Base-by-base conservation (phyloP, 2,888 invertebrate genomes). In the Cenopis cana region DNA sequence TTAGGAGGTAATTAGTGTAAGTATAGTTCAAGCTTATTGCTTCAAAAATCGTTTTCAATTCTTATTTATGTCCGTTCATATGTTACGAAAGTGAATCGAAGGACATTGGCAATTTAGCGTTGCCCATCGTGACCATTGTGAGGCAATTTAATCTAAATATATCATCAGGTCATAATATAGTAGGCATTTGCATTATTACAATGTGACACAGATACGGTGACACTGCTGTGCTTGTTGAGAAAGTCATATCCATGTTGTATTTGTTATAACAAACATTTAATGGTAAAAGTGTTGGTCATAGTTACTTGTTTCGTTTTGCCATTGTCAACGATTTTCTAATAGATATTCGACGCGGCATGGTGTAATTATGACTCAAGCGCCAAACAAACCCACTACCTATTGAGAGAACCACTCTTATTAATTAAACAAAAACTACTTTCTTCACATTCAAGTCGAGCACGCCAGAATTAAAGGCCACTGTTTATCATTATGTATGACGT, bases 21-120 rank as follows among this genome's bases (percentile, higher is more conserved):
- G 12, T 41, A 38, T 24, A 55, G 55, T 29, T 33, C 33, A 10
- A 20, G 65, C 20, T 70, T 8, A 55, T 75, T 74, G 4, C 6
- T 46, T 46, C 5, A 46, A n/a, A 46, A 5, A n/a, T 46, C n/a
- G 14, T n/a, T 46, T 0, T 46, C 46, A 46, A 46, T 46, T 41
- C n/a, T n/a, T 46, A n/a, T 46, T 46, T n/a, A n/a, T 54, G 52
- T 14, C 20, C 20, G 52, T 46, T n/a, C 46, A n/a, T 46, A 8
- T n/a, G 52, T 14, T 54, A 20, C 20, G 24, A 12, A n/a, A 46
- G 46, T 46, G 14, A 55, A 55, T 33, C 55, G 33, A 55, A 54
- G 12, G 11, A 36, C n/a, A 36, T 38, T 41, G 24, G 4, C 24
- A 60, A 55, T 46, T 41, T 46, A 4, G 41, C 24, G 24, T 24